A percentile compares a stretch with the other conserved stretches of the same genome.
phyloP scores from a whole-genome alignment of 2,797 vertebrate species.

The Rhinella marina region DNA sequence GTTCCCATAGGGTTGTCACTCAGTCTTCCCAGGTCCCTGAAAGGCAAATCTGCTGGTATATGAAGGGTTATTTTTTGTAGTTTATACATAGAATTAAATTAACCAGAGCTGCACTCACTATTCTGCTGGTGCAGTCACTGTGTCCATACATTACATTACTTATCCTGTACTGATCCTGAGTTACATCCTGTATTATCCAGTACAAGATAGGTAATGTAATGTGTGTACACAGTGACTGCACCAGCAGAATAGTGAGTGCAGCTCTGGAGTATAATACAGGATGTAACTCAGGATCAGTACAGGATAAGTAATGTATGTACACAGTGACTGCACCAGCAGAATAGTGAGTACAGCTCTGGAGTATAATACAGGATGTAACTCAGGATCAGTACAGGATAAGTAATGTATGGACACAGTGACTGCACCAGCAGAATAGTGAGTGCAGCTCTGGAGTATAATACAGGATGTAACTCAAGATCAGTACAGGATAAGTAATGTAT shows the following conservation, averaged over 20 bases:
- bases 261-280: neutral
- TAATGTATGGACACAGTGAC: neutral
- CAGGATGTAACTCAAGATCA: neutral
- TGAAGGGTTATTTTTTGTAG: too few relatives aligned
- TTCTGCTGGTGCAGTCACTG: too few relatives aligned
- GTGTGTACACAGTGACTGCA: neutral
- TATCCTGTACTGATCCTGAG: too few relatives aligned
- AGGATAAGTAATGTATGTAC: conserved; percentile 10
- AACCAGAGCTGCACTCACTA: neutral
- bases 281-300: too few relatives aligned
- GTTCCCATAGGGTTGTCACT: neutral
- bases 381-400: too few relatives aligned
- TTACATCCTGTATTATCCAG: too few relatives aligned
- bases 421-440: neutral
- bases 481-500: conserved; percentile 1
- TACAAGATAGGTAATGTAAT: neutral
- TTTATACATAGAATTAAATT: too few relatives aligned
- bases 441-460: neutral
- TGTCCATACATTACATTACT: too few relatives aligned
- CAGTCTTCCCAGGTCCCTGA: neutral
- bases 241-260: neutral
- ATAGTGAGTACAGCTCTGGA: neutral
- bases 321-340: neutral
- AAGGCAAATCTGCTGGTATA: neutral
- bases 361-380: neutral